Conservation (phyloP, 2,797 vertebrate genomes). For the Anguilla pacifica region DNA sequence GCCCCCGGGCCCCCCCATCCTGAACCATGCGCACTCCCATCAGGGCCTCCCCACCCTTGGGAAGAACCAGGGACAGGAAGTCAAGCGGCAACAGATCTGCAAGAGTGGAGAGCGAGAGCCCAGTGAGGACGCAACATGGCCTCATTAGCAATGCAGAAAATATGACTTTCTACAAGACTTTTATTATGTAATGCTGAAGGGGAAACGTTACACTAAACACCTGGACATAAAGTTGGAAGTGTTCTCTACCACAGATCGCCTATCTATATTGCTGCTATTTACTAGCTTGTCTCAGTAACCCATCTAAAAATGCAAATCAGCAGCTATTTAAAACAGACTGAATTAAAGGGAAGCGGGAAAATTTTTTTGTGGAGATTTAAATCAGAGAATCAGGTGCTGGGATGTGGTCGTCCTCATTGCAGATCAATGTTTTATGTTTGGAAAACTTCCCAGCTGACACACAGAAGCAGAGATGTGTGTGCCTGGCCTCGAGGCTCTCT, state of each 20-base stretch:
- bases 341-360: neutral
- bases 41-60: conserved; percentile 44
- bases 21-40: conserved; percentile 75
- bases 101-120: conserved; percentile 26
- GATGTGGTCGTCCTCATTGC: neutral
- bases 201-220: neutral
- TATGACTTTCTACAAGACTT: neutral
- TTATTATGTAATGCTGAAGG: neutral
- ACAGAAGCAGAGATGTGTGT: neutral
- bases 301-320: conserved; percentile 31
- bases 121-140: neutral
- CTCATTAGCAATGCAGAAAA: neutral
- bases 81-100: conserved; percentile 88
- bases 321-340: conserved; percentile 35
- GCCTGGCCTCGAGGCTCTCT: neutral
- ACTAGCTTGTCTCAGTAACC: conserved; percentile 12
- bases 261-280: neutral
- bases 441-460: neutral
- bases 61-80: conserved; percentile 76
- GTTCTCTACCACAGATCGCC: neutral
- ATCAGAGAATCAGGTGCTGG: neutral
- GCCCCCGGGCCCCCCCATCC: conserved; percentile 75
- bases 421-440: neutral
- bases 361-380: conserved; percentile 17
- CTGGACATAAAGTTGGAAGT: neutral